Evolutionary conservation across 53 echinoderm and acorn worm species (phyloP).

Genomic region (Arbacia lixula): DNA sequence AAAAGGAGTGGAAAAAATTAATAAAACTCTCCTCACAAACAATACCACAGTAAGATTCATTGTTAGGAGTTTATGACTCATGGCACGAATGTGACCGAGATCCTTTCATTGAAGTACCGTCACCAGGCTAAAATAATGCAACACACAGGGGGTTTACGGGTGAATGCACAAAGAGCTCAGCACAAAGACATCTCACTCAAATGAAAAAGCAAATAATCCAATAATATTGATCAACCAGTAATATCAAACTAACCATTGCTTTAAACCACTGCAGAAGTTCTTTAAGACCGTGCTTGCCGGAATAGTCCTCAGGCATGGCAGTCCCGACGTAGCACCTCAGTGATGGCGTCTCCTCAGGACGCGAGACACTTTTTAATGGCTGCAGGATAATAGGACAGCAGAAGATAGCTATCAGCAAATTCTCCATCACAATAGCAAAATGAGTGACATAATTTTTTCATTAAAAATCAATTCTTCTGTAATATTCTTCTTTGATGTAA

Average conservation of each 20-base stretch:
- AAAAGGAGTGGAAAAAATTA: too few species aligned
- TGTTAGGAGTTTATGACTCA: too few species aligned
- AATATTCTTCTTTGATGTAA: not conserved
- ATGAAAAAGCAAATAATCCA: too few species aligned
- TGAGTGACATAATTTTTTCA: not conserved
- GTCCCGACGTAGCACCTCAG: constrained; percentile 75
- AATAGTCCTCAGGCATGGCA: constrained; percentile 57
- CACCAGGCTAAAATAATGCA: too few species aligned
- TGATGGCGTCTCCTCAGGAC: constrained; percentile 39
- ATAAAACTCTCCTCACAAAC: too few species aligned
- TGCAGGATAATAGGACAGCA: not conserved
- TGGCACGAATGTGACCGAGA: too few species aligned
- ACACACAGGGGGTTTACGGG: too few species aligned
- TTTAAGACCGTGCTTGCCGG: constrained; percentile 25
- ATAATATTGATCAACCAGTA: too few species aligned
- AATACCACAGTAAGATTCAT: too few species aligned
- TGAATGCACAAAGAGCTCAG: too few species aligned
- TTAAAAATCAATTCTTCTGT: not conserved
- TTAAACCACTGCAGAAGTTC: constrained; percentile 63
- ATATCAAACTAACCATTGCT: constrained; percentile 57
- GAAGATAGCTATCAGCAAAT: not conserved
- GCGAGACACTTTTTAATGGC: constrained; percentile 11
- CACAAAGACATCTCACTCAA: too few species aligned
- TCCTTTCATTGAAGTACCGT: too few species aligned
- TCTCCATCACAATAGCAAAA: not conserved